Base-by-base conservation (phyloP, 2,888 invertebrate genomes). In the Diploptera punctata region DNA sequence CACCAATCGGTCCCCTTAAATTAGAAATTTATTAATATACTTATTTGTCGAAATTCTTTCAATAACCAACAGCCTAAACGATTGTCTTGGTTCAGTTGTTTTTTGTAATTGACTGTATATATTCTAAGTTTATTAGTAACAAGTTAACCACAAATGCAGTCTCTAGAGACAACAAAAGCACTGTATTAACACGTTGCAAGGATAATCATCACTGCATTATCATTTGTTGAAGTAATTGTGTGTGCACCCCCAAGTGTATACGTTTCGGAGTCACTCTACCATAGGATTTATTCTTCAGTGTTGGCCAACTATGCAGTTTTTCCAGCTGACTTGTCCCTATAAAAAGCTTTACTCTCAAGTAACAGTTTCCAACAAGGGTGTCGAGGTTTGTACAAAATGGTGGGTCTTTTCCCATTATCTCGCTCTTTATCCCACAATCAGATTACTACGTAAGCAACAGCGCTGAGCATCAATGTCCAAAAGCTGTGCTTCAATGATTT, bases 331-430 rank as follows among this genome's bases (percentile, higher is more conserved):
- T 47, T 65, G 44, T 33, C 26, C 43, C 21, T 18, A 4, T 65
- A 24, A 65, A 65, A 65, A 65, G 65, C 24, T 26, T 9, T n/a
- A 26, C 18, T 33, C 47, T 19, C 7, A 18, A 24, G 21, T 29
- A 44, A 65, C 47, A 47, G 44, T 65, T 43, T 65, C 26, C 38
- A 47, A 26, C 47, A 65, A 47, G 65, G 65, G 65, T 65, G 65
- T 65, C 65, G 65, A 65, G 65, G 65, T 65, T 65, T 65, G 47
- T 26, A 33, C 47, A 57, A 57, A 57, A 57, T 29, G 57, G 10
- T 29, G 29, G 57, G 57, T 57, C 57, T 57, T 29, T 57, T 33
- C 3, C 57, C n/a, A 29, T 16, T 57, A 29, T 16, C 47, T 57
- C 57, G 10, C 26, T 57, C 57, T 57, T 57, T 57, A 24, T 57